These are phyloP conservation scores for Embiotoca jacksoni DNA, from an alignment of 2,113 vertebrate species.

Conservation along the genomic window DNA sequence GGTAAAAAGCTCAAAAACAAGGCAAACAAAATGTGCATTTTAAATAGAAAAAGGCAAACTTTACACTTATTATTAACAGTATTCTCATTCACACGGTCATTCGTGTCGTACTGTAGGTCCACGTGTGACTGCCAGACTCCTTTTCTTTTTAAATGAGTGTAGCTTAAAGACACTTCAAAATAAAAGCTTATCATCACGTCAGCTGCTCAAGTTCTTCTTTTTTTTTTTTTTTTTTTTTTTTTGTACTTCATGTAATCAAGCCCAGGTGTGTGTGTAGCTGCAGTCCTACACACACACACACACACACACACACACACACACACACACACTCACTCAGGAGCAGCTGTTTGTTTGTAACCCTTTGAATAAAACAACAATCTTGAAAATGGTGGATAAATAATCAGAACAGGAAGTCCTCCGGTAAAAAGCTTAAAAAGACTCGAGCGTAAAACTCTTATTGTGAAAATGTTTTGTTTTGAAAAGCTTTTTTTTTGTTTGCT, in stretches of 20 bases:
- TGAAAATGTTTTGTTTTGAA: neutral
- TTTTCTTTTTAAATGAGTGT: neutral
- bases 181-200: neutral
- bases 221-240: too few species aligned
- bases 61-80: slow-evolving; percentile 63
- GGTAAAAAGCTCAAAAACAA: slow-evolving; percentile 70
- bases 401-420: neutral
- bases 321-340: neutral
- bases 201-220: neutral
- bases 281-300: too few species aligned
- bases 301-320: too few species aligned
- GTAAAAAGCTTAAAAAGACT: slow-evolving; percentile 26
- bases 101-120: slow-evolving; percentile 47
- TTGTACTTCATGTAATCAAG: too few species aligned
- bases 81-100: slow-evolving; percentile 40
- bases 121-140: neutral
- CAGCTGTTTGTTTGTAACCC: neutral
- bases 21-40: slow-evolving; percentile 72
- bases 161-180: slow-evolving; percentile 12
- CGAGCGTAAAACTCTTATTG: neutral
- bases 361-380: neutral
- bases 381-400: neutral
- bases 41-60: slow-evolving; percentile 77
- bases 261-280: too few species aligned
- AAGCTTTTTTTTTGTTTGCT: neutral